Evolutionary conservation across 2,113 vertebrate species (phyloP).

Genomic region (Nothoprocta pentlandii): DNA sequence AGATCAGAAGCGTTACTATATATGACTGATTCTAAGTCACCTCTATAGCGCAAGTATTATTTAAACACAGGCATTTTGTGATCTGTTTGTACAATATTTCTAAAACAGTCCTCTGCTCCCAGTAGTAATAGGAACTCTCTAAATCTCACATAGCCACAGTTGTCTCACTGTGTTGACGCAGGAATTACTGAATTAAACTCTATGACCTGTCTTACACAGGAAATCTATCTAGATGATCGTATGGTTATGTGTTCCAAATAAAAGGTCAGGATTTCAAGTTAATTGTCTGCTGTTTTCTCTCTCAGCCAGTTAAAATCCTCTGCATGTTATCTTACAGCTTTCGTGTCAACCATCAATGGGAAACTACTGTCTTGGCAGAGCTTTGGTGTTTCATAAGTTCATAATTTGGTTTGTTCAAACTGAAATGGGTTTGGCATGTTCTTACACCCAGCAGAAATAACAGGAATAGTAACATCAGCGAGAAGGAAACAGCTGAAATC

Average conservation of each 20-base stretch:
- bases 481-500: not conserved
- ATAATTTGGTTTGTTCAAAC: not conserved
- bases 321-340: not conserved
- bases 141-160: not conserved
- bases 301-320: not conserved
- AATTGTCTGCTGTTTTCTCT: not conserved
- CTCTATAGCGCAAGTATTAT: not conserved
- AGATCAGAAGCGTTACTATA: not conserved
- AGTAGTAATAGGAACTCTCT: not conserved
- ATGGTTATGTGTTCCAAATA: not conserved
- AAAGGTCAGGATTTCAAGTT: not conserved
- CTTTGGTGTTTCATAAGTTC: not conserved
- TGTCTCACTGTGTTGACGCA: not conserved
- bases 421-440: not conserved
- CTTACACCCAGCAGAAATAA: not conserved
- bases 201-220: not conserved
- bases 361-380: not conserved
- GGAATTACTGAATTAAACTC: not conserved
- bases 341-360: not conserved
- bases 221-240: not conserved
- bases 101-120: not conserved
- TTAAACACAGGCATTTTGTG: not conserved
- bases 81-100: not conserved
- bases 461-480: not conserved
- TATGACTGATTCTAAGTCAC: not conserved